These are phyloP conservation scores for Sebastolobus alascanus DNA, from an alignment of 2,797 vertebrate species.

Conservation along the genomic window DNA sequence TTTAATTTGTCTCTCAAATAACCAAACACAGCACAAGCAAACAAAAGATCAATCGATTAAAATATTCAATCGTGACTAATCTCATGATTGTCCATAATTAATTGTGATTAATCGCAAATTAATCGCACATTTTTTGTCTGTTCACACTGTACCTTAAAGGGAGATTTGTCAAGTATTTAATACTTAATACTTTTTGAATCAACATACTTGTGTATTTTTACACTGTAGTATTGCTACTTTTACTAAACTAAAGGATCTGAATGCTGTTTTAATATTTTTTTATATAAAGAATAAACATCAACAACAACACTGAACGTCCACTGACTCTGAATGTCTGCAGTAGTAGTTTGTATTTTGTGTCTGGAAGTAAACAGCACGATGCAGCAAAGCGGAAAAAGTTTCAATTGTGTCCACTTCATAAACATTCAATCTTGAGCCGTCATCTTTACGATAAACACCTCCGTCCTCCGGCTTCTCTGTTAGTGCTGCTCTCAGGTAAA, in stretches of 20 bases:
- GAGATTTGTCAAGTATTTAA: too few species aligned
- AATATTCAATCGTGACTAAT: too few species aligned
- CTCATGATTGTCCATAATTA: too few species aligned
- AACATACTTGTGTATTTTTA: background rate
- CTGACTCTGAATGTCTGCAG: background rate
- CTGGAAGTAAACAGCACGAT: background rate
- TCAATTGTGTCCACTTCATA: slow-evolving; percentile 24
- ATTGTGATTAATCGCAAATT: too few species aligned
- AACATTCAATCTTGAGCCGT: slow-evolving; percentile 22
- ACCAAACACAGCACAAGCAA: background rate
- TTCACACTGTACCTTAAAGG: too few species aligned
- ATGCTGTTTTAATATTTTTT: background rate
- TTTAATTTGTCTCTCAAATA: background rate
- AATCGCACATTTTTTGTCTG: too few species aligned
- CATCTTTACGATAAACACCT: slow-evolving; percentile 35
- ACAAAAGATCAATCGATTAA: background rate
- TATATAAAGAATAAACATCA: background rate
- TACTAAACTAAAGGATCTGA: background rate
- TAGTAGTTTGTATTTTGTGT: background rate
- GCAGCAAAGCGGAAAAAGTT: slow-evolving; percentile 1
- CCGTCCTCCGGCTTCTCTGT: background rate
- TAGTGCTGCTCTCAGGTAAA: slow-evolving; percentile 29
- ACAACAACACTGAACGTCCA: background rate
- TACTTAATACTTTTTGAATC: background rate
- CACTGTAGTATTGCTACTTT: background rate